Evolutionary conservation across 2,113 vertebrate genomes (phyloP), one percentile per base, ranked within the genome.

Genomic region (Phaethon lepturus): DNA sequence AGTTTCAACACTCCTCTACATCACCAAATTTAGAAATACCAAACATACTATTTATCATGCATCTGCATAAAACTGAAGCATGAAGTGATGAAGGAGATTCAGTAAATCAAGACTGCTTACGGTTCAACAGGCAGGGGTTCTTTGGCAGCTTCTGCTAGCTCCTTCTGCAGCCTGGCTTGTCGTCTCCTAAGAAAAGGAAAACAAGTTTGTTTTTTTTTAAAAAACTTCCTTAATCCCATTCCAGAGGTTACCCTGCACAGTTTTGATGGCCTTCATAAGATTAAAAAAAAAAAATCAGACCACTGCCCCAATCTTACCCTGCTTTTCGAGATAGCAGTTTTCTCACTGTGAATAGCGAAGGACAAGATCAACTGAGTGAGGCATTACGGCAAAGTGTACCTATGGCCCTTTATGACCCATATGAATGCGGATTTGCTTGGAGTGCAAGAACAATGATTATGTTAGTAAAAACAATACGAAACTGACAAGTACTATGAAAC

Each of bases 81-180:
- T 4, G 13, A 93, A 76, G 40, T 29, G 44, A 50, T 62, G 60
- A 73, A 75, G 63, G 50, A 69, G 68, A 56, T 53, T 26, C 47
- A 17, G 11, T 22, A 91, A 94, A 89, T 80, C 45, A 74, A 77
- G 40, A 87, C 8, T 95, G 98, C 99, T 99, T 96, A 99, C 99
- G 97, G 98, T 72, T 99, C 99, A 22, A 99, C 97, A 4, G 99
- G 99, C 38, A 99, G 98, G 2, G 99, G 99, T 16, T 99, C 99
- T 85, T 99, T 99, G 6, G 99, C 99, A n/a, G 99, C 99, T 66
- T 99, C 99, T 1, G 99, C 99, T 3, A 99, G 98, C 18, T 99
- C 99, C 92, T 99, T 99, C 98, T 99, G 99, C 52, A 99, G 98
- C 71, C 99, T 99, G 52, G 99, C 99, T 82, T 99, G 99, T 76